Evolutionary conservation across 2,113 vertebrate species (phyloP).

Genomic region (Sapayoa aenigma): DNA sequence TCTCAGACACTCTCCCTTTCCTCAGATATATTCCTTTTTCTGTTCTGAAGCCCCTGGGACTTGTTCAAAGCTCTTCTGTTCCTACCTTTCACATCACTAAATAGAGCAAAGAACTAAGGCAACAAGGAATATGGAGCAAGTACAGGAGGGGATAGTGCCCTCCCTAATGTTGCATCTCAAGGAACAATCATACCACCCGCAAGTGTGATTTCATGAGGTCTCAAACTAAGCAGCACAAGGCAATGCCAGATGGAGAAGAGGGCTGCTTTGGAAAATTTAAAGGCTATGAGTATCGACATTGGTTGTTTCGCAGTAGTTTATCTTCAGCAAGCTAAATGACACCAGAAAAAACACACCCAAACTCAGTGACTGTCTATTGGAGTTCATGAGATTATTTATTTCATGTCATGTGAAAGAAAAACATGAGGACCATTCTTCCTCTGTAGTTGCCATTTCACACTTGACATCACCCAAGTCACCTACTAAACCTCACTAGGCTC

Average conservation of each 20-base stretch:
- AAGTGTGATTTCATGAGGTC: neutral
- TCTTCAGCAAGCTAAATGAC: neutral
- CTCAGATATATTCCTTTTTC: constrained; percentile 41
- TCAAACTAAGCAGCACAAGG: neutral
- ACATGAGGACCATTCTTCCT: neutral
- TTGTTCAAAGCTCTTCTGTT: constrained; percentile 26
- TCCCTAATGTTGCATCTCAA: neutral
- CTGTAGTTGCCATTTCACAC: neutral
- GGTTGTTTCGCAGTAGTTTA: neutral
- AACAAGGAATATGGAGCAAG: neutral
- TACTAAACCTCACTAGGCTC: neutral
- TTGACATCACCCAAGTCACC: neutral
- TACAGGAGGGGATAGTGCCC: neutral
- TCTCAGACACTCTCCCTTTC: constrained; percentile 42
- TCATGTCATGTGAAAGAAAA: neutral
- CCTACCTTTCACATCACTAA: constrained; percentile 26
- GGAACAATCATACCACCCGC: neutral
- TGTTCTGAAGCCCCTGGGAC: constrained; percentile 33
- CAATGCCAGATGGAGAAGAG: neutral
- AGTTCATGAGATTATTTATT: neutral
- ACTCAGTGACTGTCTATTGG: neutral
- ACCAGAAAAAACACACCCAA: neutral
- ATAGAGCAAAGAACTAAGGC: neutral
- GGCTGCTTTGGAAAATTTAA: neutral
- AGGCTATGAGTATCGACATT: neutral